These are phyloP conservation scores for Steatornis caripensis DNA, from an alignment of 2,113 vertebrate species.

Conservation along the genomic window DNA sequence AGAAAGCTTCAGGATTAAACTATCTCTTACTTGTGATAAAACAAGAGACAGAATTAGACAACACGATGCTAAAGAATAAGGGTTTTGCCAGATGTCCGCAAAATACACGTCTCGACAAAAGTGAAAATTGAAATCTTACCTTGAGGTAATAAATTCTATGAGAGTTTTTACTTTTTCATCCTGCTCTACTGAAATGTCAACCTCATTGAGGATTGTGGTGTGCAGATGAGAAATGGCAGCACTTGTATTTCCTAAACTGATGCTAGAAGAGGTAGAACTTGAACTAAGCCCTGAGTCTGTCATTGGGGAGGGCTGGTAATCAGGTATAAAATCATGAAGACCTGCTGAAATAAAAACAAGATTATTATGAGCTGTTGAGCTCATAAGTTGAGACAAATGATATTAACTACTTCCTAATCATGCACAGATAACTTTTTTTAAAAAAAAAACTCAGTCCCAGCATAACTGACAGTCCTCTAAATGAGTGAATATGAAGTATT, in stretches of 20 bases:
- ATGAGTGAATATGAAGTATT: background rate
- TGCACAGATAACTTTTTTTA: background rate
- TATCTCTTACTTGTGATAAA: background rate
- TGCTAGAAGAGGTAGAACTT: conserved; percentile 98
- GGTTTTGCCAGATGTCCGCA: background rate
- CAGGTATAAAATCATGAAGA: conserved; percentile 86
- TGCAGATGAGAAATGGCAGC: conserved; percentile 86
- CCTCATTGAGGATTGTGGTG: conserved; percentile 86
- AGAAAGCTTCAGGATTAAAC: background rate
- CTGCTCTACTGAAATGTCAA: conserved; percentile 89
- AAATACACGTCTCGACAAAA: background rate
- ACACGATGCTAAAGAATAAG: background rate
- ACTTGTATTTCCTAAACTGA: conserved; percentile 87
- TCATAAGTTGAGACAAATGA: background rate
- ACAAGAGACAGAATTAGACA: background rate
- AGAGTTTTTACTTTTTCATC: conserved; percentile 95
- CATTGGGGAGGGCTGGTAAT: conserved; percentile 96
- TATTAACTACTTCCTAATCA: background rate
- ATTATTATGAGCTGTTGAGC: background rate
- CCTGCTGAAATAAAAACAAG: conserved; percentile 71
- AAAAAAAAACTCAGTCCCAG: background rate
- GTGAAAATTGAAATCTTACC: conserved; percentile 70
- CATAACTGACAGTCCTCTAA: background rate
- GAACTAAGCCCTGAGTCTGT: conserved; percentile 98
- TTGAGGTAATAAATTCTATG: conserved; percentile 97